phyloP scores from a whole-genome alignment of 2,113 vertebrate genomes.

The Sylvia atricapilla region DNA sequence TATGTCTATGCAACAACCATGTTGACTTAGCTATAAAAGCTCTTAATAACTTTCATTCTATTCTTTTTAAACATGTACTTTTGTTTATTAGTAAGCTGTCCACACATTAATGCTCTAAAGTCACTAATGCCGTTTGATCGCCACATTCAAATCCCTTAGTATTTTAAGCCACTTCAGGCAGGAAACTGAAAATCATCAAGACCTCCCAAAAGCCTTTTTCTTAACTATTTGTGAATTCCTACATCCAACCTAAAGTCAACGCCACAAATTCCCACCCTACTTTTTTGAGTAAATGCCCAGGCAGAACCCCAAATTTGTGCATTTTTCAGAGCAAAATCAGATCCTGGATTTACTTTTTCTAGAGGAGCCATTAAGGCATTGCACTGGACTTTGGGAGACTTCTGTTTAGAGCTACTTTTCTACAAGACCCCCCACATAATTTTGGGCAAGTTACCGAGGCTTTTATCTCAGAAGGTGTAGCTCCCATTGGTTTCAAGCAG shows the following conservation, averaged over 20 bases:
- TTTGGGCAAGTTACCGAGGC: not conserved
- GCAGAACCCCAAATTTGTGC: not conserved
- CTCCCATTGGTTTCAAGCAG: not conserved
- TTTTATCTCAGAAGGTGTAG: not conserved
- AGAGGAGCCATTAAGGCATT: not conserved
- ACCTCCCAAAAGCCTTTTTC: not conserved
- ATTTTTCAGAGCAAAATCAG: not conserved
- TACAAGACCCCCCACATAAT: not conserved
- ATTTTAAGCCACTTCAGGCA: not conserved
- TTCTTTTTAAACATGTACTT: not conserved
- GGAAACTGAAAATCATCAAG: not conserved
- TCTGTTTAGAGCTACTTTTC: not conserved
- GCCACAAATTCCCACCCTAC: not conserved
- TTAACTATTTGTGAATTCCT: not conserved
- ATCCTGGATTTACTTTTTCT: not conserved
- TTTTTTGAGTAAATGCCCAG: not conserved
- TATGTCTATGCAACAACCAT: not conserved
- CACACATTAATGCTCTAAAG: not conserved
- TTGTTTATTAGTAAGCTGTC: not conserved
- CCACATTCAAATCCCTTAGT: not conserved
- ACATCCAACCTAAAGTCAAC: not conserved
- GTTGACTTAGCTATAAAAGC: not conserved
- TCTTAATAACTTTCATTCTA: not conserved
- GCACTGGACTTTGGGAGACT: not conserved
- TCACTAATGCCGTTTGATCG: not conserved